These are phyloP conservation scores for Tiliqua scincoides DNA, from an alignment of 2,113 vertebrate species.

Conservation along the genomic window DNA sequence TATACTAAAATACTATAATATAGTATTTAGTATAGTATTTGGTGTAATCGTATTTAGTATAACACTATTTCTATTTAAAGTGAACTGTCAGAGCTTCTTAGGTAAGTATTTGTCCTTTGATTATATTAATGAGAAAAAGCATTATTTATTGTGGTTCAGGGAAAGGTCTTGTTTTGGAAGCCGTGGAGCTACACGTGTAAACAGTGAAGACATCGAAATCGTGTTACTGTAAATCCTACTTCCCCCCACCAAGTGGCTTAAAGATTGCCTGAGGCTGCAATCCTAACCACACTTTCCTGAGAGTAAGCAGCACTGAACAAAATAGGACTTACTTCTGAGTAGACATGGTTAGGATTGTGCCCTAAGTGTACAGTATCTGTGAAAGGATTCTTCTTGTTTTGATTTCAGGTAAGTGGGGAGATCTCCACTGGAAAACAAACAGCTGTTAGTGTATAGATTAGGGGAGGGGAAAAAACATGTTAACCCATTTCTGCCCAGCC, in stretches of 20 bases:
- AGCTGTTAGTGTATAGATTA: background rate
- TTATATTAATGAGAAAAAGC: background rate
- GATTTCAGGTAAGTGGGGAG: background rate
- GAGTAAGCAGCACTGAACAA: too few species aligned
- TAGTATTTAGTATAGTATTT: too few species aligned
- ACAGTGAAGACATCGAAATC: background rate
- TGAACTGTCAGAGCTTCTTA: slow-evolving; percentile 4
- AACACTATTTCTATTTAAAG: slow-evolving; percentile 27
- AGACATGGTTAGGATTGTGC: too few species aligned
- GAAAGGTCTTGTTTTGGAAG: background rate
- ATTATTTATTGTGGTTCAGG: background rate
- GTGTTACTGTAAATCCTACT: background rate
- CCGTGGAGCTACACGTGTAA: slow-evolving; percentile 18
- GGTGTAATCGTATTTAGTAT: background rate
- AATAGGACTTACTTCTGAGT: too few species aligned
- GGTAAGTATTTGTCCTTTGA: background rate
- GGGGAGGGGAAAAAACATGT: background rate
- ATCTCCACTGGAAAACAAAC: background rate
- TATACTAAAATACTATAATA: too few species aligned
- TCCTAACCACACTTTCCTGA: too few species aligned
- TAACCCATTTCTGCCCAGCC: too few species aligned
- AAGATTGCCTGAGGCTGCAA: background rate
- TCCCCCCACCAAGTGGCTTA: background rate
- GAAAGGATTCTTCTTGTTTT: background rate
- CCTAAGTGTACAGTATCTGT: too few species aligned